phyloP scores from a whole-genome alignment of 2,113 vertebrate species.

The Bubalus kerabau region DNA sequence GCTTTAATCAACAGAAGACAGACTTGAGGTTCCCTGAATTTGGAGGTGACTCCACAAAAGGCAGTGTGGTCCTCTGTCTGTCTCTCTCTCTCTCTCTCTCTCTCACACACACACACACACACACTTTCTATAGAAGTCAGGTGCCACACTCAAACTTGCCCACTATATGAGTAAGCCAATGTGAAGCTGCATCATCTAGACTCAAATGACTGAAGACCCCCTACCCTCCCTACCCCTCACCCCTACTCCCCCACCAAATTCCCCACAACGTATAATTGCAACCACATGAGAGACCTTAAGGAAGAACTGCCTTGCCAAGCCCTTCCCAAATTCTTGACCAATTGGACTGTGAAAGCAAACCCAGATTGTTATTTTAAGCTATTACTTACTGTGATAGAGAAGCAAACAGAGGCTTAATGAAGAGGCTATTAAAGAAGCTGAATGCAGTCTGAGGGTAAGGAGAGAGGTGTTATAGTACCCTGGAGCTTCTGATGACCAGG shows the following conservation, averaged over 20 bases:
- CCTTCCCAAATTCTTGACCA: not conserved
- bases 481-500: not conserved
- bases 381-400: not conserved
- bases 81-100: too few species aligned
- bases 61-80: not conserved
- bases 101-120: not conserved
- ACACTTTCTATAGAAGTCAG: not conserved
- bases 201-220: not conserved
- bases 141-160: not conserved
- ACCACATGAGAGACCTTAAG: not conserved
- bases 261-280: not conserved
- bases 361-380: not conserved
- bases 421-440: not conserved
- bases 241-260: not conserved
- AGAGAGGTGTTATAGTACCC: not conserved
- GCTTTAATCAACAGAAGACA: not conserved
- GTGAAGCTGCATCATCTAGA: not conserved
- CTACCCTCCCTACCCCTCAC: not conserved
- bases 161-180: not conserved
- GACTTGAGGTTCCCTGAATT: not conserved
- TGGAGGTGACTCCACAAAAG: not conserved
- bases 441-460: not conserved
- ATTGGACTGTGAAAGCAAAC: not conserved
- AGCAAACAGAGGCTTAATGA: not conserved
- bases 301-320: not conserved